Evolutionary conservation across 2,888 invertebrate species (phyloP), one percentile per base, ranked within the genome.

Genomic region (Theretra japonica): DNA sequence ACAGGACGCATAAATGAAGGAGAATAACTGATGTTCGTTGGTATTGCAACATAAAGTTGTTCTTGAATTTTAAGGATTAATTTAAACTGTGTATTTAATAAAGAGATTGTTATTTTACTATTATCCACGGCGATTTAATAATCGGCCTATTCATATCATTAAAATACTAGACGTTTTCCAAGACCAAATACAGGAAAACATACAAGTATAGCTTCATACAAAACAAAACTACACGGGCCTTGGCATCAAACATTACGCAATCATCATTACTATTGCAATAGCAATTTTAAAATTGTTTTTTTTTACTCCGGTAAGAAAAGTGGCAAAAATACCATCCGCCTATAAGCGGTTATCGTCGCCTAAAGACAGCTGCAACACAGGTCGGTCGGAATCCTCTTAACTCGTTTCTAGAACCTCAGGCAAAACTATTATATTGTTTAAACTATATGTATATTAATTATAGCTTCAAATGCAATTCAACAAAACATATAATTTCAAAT

Each of bases 281-380:
- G 53, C 41, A 48, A 23, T 65, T 62, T 23, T n/a, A 6, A 65
- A 48, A 48, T 53, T 53, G 23, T 15, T 21, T 17, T 48, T 21
- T 62, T 62, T 62, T 21, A 65, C 41, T 41, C 5, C 33, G 41
- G 33, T 15, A 62, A 65, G 15, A 48, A 41, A 17, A n/a, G 62
- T 30, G 33, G 33, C 8, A 23, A 65, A 11, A 11, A 48, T 5
- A 21, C 41, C 5, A 28, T 1, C 48, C 21, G 17, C 65, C 41
- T 65, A 48, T 33, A 62, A 62, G 62, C n/a, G 33, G 33, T 33
- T 62, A 48, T 65, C 41, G 48, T 41, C 41, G 62, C 59, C 17
- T 33, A 60, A 30, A 65, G 41, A 48, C 65, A 65, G 65, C 41
- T 65, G 65, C 65, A 65, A 48, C 23, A 62, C 62, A 41, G 23